Conservation (phyloP, 2,888 invertebrate species). For the Eristalis arbustorum region DNA sequence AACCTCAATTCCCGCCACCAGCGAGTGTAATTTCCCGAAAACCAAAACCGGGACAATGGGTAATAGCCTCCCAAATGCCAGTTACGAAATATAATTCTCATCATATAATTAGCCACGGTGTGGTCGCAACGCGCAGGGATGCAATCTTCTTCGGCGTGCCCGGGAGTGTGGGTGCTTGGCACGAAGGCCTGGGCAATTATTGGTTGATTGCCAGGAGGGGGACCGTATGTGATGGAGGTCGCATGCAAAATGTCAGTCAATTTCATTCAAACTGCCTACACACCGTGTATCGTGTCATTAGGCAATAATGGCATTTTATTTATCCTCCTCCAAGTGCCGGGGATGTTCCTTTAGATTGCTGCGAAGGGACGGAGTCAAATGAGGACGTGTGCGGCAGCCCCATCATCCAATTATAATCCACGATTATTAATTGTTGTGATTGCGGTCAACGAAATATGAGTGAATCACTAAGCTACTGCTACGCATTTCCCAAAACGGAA, state of each 20-base stretch:
- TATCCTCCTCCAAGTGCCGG: constrained; percentile 20
- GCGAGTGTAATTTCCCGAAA: not conserved
- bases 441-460: constrained; percentile 14
- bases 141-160: not conserved
- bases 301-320: constrained; percentile 68
- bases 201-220: constrained; percentile 50
- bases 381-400: constrained; percentile 26
- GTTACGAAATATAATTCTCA: constrained; percentile 27
- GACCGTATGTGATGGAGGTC: constrained; percentile 24
- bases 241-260: constrained; percentile 68
- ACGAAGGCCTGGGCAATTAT: constrained; percentile 34
- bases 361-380: not conserved
- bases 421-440: constrained; percentile 70
- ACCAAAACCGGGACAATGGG: not conserved
- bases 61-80: constrained; percentile 7
- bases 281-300: constrained; percentile 71
- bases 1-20: constrained; percentile 8
- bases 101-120: constrained; percentile 49
- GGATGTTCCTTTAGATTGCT: not conserved
- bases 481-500: not conserved
- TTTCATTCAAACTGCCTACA: constrained; percentile 50
- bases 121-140: constrained; percentile 59
- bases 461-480: constrained; percentile 1
- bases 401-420: constrained; percentile 71
- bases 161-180: not conserved